Evolutionary conservation across 2,888 invertebrate species (phyloP), one percentile per base, ranked within the genome.

Genomic region (Atethmia centrago): DNA sequence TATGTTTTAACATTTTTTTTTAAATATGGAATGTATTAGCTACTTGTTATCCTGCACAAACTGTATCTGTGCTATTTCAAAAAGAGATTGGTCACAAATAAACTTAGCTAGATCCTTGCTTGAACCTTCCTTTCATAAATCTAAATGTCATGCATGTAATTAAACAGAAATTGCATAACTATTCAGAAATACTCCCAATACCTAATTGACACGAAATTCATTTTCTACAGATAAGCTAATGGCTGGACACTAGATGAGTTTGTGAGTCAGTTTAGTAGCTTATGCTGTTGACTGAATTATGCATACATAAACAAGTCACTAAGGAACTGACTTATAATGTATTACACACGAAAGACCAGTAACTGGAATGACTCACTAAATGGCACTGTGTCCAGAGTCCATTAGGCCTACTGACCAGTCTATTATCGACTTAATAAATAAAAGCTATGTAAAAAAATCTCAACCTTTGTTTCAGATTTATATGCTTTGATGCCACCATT

Each of bases 401-500:
- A 31, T 51, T 28, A 21, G n/a, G 5, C 16, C 10, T 14, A 21
- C 21, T 49, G 49, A 28, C 45, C 14, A 3, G 21, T 16, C 12
- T 10, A 25, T 36, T 45, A n/a, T 64, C 19, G 10, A n/a, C 4
- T 14, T 4, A 21, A 14, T 28, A 63, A n/a, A 64, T n/a, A 36
- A 56, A 53, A 64, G 10, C 9, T 31, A 31, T 19, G 16, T 55
- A 51, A 53, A 25, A 21, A 59, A 31, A 12, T 28, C 16, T 31
- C 14, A 3, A 31, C 40, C 62, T 77, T 90, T 89, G 80, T 96
- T 97, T 64, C 95, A 98, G 98, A 98, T 94, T 96, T 97, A 91
- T 98, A 97, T 96, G 98, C 98, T 31, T 97, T 98, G 83, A 97
- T 98, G 97, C 99, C 99, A 79, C 98, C 99, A 0, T 97, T 98